Conservation (phyloP, 2,113 vertebrate species). For the Tragelaphus scriptus region DNA sequence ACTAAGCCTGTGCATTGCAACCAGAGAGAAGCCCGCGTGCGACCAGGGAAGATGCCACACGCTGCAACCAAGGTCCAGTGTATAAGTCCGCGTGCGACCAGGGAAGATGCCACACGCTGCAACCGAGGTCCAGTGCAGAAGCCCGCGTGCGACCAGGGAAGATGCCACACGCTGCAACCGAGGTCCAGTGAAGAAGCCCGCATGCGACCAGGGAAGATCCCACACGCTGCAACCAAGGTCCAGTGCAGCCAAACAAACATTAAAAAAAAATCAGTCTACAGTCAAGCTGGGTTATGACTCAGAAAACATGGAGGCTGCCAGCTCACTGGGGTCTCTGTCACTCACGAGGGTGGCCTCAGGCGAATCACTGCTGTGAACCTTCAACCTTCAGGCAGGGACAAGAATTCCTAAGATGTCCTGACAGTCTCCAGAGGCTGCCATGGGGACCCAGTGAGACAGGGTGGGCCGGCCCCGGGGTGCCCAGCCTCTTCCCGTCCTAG, state of each 20-base stretch:
- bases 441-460: not conserved
- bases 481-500: not conserved
- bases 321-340: not conserved
- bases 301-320: not conserved
- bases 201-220: not conserved
- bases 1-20: not conserved
- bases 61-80: not conserved
- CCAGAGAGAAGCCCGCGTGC: fast-evolving
- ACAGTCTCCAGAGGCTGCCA: not conserved
- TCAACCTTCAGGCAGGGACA: not conserved
- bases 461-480: not conserved
- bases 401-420: not conserved
- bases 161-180: too few species aligned
- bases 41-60: not conserved
- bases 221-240: not conserved
- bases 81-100: too few species aligned
- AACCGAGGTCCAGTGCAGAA: too few species aligned
- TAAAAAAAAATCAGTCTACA: not conserved
- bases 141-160: too few species aligned
- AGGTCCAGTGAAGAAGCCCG: too few species aligned
- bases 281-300: fast-evolving
- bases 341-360: not conserved
- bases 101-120: too few species aligned
- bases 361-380: not conserved
- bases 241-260: not conserved